These are phyloP conservation scores for Micropoecilia bifurca DNA, from an alignment of 2,797 vertebrate species.

Conservation along the genomic window DNA sequence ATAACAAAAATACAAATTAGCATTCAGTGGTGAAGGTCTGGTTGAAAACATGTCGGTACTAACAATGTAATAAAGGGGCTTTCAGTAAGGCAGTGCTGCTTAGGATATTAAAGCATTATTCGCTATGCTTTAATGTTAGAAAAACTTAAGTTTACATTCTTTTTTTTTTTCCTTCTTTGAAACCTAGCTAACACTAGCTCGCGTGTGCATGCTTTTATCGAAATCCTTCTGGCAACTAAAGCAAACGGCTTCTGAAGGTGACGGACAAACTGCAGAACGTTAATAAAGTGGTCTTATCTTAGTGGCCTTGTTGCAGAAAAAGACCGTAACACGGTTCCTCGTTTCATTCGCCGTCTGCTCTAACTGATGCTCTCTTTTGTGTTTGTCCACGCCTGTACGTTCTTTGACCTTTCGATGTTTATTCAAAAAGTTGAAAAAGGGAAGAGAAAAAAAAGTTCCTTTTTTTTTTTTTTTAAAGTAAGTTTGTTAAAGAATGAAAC, in stretches of 20 bases:
- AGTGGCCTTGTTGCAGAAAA: slow-evolving; percentile 82
- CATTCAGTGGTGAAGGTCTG: slow-evolving; percentile 80
- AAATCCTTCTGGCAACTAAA: slow-evolving; percentile 71
- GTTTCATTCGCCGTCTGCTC: slow-evolving; percentile 57
- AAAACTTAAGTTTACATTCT: slow-evolving; percentile 69
- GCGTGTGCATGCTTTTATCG: slow-evolving; percentile 50
- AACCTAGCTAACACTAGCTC: slow-evolving; percentile 59
- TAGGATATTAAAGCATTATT: slow-evolving; percentile 63
- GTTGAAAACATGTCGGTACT: slow-evolving; percentile 52
- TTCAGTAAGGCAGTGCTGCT: slow-evolving; percentile 61
- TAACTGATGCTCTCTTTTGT: slow-evolving; percentile 40
- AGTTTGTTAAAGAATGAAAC: slow-evolving; percentile 55
- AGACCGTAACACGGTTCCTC: slow-evolving; percentile 65
- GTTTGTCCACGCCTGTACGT: slow-evolving; percentile 50
- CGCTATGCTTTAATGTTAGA: slow-evolving; percentile 51
- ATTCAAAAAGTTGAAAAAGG: slow-evolving; percentile 83
- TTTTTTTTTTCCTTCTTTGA: slow-evolving; percentile 14
- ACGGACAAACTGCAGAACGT: slow-evolving; percentile 62
- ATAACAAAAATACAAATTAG: slow-evolving; percentile 40
- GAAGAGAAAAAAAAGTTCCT: slow-evolving; percentile 57
- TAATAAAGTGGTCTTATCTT: slow-evolving; percentile 82
- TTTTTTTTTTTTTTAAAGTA: not conserved
- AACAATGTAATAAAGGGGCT: slow-evolving; percentile 45
- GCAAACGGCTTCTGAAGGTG: slow-evolving; percentile 67
- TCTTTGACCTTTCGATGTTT: slow-evolving; percentile 62